Evolutionary conservation across 2,888 invertebrate genomes (phyloP).

Genomic region (Phalera bucephala): DNA sequence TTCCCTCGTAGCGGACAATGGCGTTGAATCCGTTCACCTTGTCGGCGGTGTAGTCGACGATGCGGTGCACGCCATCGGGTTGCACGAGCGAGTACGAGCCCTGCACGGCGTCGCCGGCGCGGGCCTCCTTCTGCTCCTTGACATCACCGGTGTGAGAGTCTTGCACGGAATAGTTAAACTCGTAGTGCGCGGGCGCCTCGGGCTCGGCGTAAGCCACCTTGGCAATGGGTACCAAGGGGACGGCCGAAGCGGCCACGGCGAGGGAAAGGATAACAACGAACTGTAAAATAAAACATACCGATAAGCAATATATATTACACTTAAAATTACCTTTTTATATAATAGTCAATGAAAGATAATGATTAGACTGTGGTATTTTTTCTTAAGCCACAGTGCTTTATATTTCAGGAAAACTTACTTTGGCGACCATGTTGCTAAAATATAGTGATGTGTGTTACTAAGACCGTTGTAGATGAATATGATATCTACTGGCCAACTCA

Average conservation of each 20-base stretch:
- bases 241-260: conserved; percentile 51
- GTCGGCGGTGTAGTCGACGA: conserved; percentile 74
- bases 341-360: too few species aligned
- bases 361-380: too few species aligned
- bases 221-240: conserved; percentile 48
- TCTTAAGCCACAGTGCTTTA: too few species aligned
- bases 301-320: too few species aligned
- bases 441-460: too few species aligned
- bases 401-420: too few species aligned
- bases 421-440: too few species aligned
- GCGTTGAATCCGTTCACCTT: conserved; percentile 73
- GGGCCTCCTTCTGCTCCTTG: conserved; percentile 72
- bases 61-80: conserved; percentile 70
- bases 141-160: conserved; percentile 70
- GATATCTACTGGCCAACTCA: too few species aligned
- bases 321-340: too few species aligned
- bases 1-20: conserved; percentile 69
- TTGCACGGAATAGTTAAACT: conserved; percentile 71
- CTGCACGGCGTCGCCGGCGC: conserved; percentile 67
- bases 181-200: conserved; percentile 67
- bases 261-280: conserved; percentile 45
- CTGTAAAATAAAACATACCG: too few species aligned
- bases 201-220: conserved; percentile 59
- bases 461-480: too few species aligned
- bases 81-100: conserved; percentile 77